These are phyloP conservation scores for Sarcophaga variegata DNA, from an alignment of 2,888 invertebrate genomes.

Conservation along the genomic window DNA sequence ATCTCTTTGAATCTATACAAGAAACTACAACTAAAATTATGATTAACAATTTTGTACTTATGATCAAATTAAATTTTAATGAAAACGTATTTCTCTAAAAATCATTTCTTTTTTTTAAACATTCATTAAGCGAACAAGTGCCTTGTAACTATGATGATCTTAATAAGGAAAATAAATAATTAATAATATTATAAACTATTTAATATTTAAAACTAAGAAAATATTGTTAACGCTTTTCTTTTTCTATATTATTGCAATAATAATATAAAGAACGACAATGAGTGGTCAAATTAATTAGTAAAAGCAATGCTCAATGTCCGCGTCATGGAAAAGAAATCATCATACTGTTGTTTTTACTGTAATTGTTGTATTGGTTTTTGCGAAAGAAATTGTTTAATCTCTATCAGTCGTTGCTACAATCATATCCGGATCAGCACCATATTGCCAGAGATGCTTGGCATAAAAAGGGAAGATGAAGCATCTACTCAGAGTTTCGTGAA, in stretches of 20 bases:
- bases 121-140: constrained; percentile 37
- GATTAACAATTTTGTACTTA: constrained; percentile 63
- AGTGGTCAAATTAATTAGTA: too few relatives aligned
- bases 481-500: too few relatives aligned
- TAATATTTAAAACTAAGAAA: neutral
- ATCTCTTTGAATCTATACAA: neutral
- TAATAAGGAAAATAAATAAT: constrained; percentile 59
- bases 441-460: too few relatives aligned
- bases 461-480: too few relatives aligned
- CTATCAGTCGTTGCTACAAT: too few relatives aligned
- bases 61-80: constrained; percentile 64
- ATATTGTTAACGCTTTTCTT: neutral
- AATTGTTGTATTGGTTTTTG: too few relatives aligned
- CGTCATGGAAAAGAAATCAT: too few relatives aligned
- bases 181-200: constrained; percentile 41
- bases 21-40: constrained; percentile 20
- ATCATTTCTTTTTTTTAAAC: constrained; percentile 15
- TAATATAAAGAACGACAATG: too few relatives aligned
- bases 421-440: too few relatives aligned
- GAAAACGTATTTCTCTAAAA: neutral
- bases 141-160: constrained; percentile 68
- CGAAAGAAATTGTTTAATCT: too few relatives aligned
- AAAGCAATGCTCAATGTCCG: neutral
- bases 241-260: neutral
- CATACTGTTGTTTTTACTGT: too few relatives aligned